Conservation (phyloP, 2,113 vertebrate genomes). For the Microcebus tavaratra region DNA sequence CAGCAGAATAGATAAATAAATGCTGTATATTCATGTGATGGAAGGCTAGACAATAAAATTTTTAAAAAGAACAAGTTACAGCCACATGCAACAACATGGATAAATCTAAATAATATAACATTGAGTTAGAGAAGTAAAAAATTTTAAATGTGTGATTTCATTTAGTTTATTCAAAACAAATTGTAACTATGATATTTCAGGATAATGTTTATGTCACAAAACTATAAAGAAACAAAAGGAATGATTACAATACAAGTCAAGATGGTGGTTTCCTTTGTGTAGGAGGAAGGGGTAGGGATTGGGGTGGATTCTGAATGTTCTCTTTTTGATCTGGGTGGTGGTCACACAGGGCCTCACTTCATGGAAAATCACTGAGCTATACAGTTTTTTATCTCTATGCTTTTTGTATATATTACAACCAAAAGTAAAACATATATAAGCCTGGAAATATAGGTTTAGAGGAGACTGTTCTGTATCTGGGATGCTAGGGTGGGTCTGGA, state of each 20-base stretch:
- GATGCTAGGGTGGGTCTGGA: neutral
- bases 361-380: neutral
- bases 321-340: neutral
- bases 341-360: neutral
- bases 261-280: neutral
- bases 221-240: neutral
- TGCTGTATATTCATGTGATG: neutral
- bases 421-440: neutral
- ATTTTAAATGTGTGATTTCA: neutral
- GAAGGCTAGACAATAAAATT: neutral
- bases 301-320: neutral
- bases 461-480: neutral
- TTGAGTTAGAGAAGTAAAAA: neutral
- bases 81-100: neutral
- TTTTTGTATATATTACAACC: neutral
- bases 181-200: neutral
- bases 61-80: neutral
- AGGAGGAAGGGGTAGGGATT: neutral
- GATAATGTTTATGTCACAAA: neutral
- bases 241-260: neutral
- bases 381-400: neutral
- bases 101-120: neutral
- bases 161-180: neutral
- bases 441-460: neutral
- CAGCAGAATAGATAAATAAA: neutral